A percentile compares a stretch with the other conserved stretches of the same genome.
Conservation (phyloP, 2,113 vertebrate species). For the Isichthys henryi region DNA sequence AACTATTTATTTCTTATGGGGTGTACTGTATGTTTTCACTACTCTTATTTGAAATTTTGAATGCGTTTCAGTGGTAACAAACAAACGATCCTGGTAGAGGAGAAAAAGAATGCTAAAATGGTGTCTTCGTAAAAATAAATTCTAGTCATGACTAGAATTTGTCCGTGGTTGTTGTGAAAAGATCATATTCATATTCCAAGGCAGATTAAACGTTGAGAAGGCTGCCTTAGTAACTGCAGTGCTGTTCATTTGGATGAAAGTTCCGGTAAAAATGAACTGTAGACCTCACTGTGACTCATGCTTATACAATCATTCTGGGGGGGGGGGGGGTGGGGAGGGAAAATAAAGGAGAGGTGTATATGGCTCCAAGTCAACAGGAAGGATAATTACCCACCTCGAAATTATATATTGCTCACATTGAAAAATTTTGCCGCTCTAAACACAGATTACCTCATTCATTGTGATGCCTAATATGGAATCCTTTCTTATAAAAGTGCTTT, state of each 20-base stretch:
- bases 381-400: background rate
- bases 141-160: background rate
- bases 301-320: background rate
- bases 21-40: no score
- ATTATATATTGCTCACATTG: background rate
- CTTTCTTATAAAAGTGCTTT: background rate
- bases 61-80: background rate
- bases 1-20: background rate
- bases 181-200: background rate
- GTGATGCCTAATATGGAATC: background rate
- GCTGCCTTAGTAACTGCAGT: background rate
- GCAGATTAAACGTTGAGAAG: background rate
- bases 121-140: background rate
- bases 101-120: background rate
- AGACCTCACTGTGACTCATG: background rate
- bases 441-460: background rate
- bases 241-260: background rate
- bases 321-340: background rate
- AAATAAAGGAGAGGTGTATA: background rate
- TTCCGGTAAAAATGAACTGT: background rate
- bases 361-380: background rate
- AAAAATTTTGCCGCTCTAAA: background rate
- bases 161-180: background rate
- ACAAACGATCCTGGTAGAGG: background rate
- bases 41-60: background rate